These are phyloP conservation scores for Callorhinus ursinus DNA, from an alignment of 2,113 vertebrate genomes.

Conservation along the genomic window DNA sequence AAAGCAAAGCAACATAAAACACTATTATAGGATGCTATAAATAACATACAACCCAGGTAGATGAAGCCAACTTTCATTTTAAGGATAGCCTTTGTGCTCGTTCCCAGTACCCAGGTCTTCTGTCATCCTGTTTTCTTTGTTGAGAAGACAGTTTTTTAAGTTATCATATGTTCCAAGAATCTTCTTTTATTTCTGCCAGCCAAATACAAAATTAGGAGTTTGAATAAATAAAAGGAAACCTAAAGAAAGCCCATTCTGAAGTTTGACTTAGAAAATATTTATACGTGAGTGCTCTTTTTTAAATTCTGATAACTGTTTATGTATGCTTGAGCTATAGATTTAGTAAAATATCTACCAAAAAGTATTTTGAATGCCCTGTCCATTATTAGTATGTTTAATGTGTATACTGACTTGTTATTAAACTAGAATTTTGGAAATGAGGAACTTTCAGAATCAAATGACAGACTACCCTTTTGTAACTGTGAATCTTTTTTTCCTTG, in stretches of 20 bases:
- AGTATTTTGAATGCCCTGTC: not conserved
- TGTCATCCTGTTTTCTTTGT: not conserved
- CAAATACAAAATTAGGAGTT: constrained; percentile 6
- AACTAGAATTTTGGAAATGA: constrained; percentile 4
- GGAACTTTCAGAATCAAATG: not conserved
- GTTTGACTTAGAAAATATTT: constrained; percentile 1
- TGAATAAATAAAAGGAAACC: constrained; percentile 28
- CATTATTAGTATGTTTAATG: not conserved
- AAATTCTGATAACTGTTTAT: not conserved
- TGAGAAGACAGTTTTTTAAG: not conserved
- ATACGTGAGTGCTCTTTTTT: not conserved
- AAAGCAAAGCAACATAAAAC: not conserved
- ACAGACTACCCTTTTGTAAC: not conserved
- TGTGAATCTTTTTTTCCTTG: not conserved
- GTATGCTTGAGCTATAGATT: not conserved
- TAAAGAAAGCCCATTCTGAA: constrained; percentile 25
- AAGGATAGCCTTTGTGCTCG: not conserved
- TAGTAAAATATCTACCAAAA: constrained; percentile 2
- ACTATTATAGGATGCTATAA: not conserved
- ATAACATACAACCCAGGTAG: not conserved
- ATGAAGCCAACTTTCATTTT: not conserved
- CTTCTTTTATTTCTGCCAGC: not conserved
- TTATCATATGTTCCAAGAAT: not conserved
- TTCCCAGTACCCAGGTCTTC: not conserved
- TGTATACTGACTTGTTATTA: not conserved